Conservation (phyloP, 1,140 invertebrate species). For the Heliconius congener region DNA sequence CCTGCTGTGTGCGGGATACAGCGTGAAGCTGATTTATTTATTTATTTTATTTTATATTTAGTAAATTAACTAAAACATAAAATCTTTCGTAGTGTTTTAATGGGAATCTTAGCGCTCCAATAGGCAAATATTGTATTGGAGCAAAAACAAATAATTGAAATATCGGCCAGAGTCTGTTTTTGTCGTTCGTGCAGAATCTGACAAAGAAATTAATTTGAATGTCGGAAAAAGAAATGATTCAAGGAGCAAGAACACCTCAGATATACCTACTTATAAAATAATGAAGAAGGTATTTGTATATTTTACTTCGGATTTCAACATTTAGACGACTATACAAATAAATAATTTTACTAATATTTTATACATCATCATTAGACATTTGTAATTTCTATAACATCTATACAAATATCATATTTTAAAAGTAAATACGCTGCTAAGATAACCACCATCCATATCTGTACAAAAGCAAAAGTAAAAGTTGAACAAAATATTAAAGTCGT, state of each 20-base stretch:
- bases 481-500: slow-evolving; percentile 11
- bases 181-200: background rate
- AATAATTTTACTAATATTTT: too few relatives aligned
- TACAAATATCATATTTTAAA: background rate
- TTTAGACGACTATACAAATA: too few relatives aligned
- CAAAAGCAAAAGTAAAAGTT: background rate
- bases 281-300: background rate
- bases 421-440: background rate
- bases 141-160: slow-evolving; percentile 12
- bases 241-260: background rate
- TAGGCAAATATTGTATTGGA: background rate
- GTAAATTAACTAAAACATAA: background rate
- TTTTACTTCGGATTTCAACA: background rate
- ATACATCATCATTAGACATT: background rate
- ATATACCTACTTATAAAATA: background rate
- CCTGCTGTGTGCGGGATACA: too few relatives aligned
- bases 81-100: background rate
- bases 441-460: background rate
- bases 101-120: slow-evolving; percentile 3
- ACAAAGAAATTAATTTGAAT: slow-evolving; percentile 5
- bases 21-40: too few relatives aligned
- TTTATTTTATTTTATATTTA: background rate
- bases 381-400: background rate
- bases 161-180: slow-evolving; percentile 3
- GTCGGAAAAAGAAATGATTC: background rate